phyloP scores from a whole-genome alignment of 2,888 invertebrate species.

The Rhogogaster chlorosoma region DNA sequence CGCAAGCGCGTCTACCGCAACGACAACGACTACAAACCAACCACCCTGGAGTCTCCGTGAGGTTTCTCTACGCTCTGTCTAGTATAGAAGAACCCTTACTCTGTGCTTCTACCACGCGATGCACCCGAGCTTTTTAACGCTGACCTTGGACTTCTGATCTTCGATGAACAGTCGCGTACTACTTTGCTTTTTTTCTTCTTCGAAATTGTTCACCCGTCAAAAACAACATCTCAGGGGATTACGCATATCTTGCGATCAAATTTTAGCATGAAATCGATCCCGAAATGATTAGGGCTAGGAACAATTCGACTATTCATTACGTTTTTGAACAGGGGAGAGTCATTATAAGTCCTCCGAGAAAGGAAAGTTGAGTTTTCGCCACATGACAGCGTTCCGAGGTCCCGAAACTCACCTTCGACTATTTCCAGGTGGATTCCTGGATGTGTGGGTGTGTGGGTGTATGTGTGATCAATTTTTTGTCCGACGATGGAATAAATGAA shows the following conservation, averaged over 20 bases:
- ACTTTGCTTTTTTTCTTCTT: neutral
- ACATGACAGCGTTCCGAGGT: neutral
- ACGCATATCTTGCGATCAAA: neutral
- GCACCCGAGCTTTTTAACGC: slow-evolving; percentile 1
- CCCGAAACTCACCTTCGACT: neutral
- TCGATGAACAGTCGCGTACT: neutral
- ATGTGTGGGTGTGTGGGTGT: neutral
- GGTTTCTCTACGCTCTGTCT: slow-evolving; percentile 16
- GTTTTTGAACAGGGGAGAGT: neutral
- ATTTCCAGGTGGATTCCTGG: neutral
- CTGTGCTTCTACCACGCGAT: neutral
- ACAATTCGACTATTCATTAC: neutral
- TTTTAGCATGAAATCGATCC: neutral
- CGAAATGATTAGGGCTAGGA: neutral
- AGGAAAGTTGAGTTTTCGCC: no score
- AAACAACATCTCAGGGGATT: neutral
- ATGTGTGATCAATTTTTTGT: neutral
- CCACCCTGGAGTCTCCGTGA: slow-evolving; percentile 32
- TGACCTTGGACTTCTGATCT: slow-evolving; percentile 6
- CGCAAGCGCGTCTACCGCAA: slow-evolving; percentile 40
- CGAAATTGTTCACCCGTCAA: neutral
- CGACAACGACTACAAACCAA: slow-evolving; percentile 30
- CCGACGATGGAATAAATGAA: neutral
- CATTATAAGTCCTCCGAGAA: neutral
- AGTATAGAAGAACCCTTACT: neutral